Conservation (phyloP, 2,888 invertebrate genomes). For the Habrosyne pyritoides region DNA sequence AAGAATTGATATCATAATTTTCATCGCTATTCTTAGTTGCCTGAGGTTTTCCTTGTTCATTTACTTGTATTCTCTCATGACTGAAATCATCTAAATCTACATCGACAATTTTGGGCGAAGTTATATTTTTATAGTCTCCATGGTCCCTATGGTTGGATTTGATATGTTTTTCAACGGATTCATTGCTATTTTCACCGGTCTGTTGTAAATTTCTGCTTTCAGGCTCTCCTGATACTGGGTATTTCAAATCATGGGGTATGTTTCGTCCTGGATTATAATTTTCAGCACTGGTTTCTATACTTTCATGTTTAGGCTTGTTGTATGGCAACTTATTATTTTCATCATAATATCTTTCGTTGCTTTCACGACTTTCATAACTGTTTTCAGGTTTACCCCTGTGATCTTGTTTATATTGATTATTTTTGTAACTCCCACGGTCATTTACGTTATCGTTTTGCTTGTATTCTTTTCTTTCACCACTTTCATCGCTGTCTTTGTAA, state of each 20-base stretch:
- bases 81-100: constrained; percentile 58
- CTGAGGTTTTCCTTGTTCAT: constrained; percentile 51
- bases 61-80: constrained; percentile 54
- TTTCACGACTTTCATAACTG: constrained; percentile 22
- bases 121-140: constrained; percentile 13
- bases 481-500: constrained; percentile 27
- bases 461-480: constrained; percentile 29
- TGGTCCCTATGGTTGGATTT: constrained; percentile 3
- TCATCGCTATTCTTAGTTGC: constrained; percentile 40
- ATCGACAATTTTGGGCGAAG: constrained; percentile 44
- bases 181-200: constrained; percentile 26
- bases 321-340: constrained; percentile 2
- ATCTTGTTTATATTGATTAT: constrained; percentile 12
- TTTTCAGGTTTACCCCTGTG: constrained; percentile 13
- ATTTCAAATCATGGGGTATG: constrained; percentile 10
- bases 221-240: background rate
- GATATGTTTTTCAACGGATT: constrained; percentile 25
- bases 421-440: background rate
- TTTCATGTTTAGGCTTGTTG: constrained; percentile 6
- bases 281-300: constrained; percentile 10
- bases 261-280: constrained; percentile 9
- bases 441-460: constrained; percentile 11
- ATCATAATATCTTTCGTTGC: constrained; percentile 20
- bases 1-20: constrained; percentile 33
- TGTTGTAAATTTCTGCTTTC: constrained; percentile 4